Percentiles rank a stretch among this genome's conserved stretches.
phyloP scores from a whole-genome alignment of 2,888 invertebrate species.

The Gastracanthus pulcherrimus region DNA sequence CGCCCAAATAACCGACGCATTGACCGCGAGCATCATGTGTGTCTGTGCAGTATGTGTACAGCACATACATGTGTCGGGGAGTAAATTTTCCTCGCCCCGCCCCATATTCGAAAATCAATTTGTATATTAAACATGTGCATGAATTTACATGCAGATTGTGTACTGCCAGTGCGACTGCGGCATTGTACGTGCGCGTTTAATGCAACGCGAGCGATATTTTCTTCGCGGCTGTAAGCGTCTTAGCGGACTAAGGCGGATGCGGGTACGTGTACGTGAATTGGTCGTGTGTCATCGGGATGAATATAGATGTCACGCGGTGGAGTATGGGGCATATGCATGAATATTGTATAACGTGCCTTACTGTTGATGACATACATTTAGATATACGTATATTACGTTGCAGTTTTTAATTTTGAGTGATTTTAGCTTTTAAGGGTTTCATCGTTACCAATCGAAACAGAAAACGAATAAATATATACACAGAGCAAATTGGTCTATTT shows the following conservation, averaged over 20 bases:
- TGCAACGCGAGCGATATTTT: background rate
- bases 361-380: no score
- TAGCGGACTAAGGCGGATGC: background rate
- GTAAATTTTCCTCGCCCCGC: conserved; percentile 40
- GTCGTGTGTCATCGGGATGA: background rate
- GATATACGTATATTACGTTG: no score
- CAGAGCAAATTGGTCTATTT: no score
- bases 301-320: background rate
- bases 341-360: no score
- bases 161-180: background rate
- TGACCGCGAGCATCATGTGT: conserved; percentile 1
- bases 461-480: no score
- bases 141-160: conserved; percentile 42
- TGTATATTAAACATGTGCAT: conserved; percentile 47
- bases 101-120: conserved; percentile 50
- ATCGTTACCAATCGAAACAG: no score
- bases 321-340: background rate
- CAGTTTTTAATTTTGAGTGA: no score
- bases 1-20: conserved; percentile 23
- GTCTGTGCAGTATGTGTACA: background rate
- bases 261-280: background rate
- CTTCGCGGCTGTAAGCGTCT: no score
- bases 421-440: no score
- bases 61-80: background rate
- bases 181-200: background rate